Percentiles rank a stretch among this genome's conserved stretches.
phyloP scores from a whole-genome alignment of 1,140 invertebrate genomes.

The Dendroctonus ponderosae region DNA sequence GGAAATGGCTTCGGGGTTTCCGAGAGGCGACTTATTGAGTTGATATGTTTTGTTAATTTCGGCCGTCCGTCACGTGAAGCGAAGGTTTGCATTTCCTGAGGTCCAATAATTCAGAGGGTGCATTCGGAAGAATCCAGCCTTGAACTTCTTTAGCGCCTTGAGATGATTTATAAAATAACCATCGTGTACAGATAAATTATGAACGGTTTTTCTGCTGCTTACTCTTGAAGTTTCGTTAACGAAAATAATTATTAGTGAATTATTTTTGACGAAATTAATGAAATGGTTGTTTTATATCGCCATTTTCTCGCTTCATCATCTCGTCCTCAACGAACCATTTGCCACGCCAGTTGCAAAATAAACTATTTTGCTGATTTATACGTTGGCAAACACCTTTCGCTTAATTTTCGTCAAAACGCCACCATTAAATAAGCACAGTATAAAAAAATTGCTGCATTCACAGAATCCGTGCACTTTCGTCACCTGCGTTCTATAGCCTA shows the following conservation, averaged over 20 bases:
- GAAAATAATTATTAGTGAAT: too few relatives aligned
- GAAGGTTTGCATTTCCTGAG: conserved; percentile 2
- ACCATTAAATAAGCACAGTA: conserved; percentile 9
- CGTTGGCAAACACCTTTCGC: conserved; percentile 5
- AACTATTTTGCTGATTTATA: background rate
- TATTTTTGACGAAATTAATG: too few relatives aligned
- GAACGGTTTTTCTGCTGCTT: too few relatives aligned
- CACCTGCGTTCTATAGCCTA: conserved; percentile 32
- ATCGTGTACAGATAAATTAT: too few relatives aligned
- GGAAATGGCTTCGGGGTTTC: conserved; percentile 12
- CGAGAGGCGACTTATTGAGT: conserved; percentile 26
- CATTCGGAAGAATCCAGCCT: too few relatives aligned
- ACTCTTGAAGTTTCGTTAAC: too few relatives aligned
- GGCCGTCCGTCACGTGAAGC: conserved; percentile 15
- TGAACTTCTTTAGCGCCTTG: too few relatives aligned
- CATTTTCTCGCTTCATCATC: too few relatives aligned
- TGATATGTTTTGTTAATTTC: conserved; percentile 28
- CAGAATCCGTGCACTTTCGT: conserved; percentile 31
- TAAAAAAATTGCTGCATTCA: conserved; percentile 35
- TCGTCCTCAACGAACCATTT: too few relatives aligned
- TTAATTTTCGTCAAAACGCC: conserved; percentile 13
- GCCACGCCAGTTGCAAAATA: background rate
- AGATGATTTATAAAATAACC: too few relatives aligned
- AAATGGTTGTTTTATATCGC: too few relatives aligned
- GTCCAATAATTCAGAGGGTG: background rate